These are phyloP conservation scores for Calephelis virginiensis DNA, from an alignment of 1,140 invertebrate genomes.

Conservation along the genomic window DNA sequence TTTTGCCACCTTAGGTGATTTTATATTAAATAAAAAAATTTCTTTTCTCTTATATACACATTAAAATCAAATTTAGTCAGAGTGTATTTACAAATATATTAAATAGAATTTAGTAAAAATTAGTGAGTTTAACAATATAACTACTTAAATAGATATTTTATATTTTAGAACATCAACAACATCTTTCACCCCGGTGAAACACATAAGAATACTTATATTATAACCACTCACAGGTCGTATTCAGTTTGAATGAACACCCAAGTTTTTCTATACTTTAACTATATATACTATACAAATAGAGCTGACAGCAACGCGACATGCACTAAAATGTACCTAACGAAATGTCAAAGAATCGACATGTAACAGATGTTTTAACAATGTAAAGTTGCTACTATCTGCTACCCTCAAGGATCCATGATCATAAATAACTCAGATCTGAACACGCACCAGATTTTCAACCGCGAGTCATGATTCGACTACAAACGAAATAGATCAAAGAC, in stretches of 20 bases:
- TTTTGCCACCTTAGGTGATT: constrained; percentile 75
- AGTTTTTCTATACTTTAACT: constrained; percentile 37
- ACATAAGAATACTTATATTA: constrained; percentile 59
- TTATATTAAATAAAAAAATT: constrained; percentile 74
- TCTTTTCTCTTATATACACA: constrained; percentile 76
- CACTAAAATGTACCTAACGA: constrained; percentile 20
- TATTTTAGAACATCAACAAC: constrained; percentile 75
- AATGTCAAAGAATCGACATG: constrained; percentile 29
- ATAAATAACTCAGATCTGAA: not conserved
- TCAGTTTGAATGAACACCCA: constrained; percentile 60
- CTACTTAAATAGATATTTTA: constrained; percentile 54
- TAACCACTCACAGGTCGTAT: constrained; percentile 58
- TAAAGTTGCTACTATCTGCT: constrained; percentile 15
- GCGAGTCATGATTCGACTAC: no score
- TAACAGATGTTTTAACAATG: constrained; percentile 53
- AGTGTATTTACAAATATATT: constrained; percentile 79
- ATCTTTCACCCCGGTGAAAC: constrained; percentile 69
- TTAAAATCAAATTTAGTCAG: constrained; percentile 74
- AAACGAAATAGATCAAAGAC: no score
- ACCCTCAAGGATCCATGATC: no score
- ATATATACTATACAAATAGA: constrained; percentile 46
- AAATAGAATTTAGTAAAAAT: constrained; percentile 79
- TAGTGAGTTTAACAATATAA: constrained; percentile 75
- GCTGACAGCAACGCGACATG: constrained; percentile 44
- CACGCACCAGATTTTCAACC: no score